Conservation (phyloP, 1,140 invertebrate species). For the Drosophila bocki region DNA sequence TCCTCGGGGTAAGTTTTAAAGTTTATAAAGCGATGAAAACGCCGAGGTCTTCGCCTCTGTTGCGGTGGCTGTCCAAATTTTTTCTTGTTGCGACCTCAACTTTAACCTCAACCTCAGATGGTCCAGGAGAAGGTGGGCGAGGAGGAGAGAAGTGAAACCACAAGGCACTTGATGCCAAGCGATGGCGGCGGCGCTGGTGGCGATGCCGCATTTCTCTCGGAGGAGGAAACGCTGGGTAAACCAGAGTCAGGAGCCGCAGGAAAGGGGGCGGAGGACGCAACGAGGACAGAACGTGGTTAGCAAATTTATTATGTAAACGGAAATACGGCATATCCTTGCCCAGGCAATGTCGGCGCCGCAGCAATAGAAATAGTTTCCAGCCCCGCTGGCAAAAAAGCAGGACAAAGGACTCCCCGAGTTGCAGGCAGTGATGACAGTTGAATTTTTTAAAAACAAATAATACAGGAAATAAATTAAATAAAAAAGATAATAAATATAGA, state of each 20-base stretch:
- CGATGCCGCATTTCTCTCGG: slow-evolving; percentile 53
- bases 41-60: slow-evolving; percentile 12
- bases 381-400: slow-evolving; percentile 53
- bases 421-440: slow-evolving; percentile 31
- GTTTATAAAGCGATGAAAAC: slow-evolving; percentile 48
- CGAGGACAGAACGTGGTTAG: slow-evolving; percentile 84
- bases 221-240: slow-evolving; percentile 27
- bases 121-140: slow-evolving; percentile 8
- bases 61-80: slow-evolving; percentile 33
- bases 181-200: slow-evolving; percentile 63
- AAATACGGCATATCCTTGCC: slow-evolving; percentile 84
- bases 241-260: not conserved
- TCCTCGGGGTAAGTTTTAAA: slow-evolving; percentile 21
- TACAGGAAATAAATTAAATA: too few relatives aligned
- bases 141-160: slow-evolving; percentile 35
- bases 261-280: slow-evolving; percentile 14
- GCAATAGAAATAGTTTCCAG: slow-evolving; percentile 82
- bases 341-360: slow-evolving; percentile 69
- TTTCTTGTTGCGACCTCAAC: slow-evolving; percentile 22
- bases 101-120: slow-evolving; percentile 50
- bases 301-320: slow-evolving; percentile 85
- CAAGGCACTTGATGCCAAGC: slow-evolving; percentile 80
- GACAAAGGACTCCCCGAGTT: slow-evolving; percentile 33
- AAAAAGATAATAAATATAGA: not conserved
- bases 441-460: not conserved